Percentiles rank a stretch among this genome's conserved stretches.
Conservation (phyloP, 2,113 vertebrate genomes). For the Podilymbus podiceps region DNA sequence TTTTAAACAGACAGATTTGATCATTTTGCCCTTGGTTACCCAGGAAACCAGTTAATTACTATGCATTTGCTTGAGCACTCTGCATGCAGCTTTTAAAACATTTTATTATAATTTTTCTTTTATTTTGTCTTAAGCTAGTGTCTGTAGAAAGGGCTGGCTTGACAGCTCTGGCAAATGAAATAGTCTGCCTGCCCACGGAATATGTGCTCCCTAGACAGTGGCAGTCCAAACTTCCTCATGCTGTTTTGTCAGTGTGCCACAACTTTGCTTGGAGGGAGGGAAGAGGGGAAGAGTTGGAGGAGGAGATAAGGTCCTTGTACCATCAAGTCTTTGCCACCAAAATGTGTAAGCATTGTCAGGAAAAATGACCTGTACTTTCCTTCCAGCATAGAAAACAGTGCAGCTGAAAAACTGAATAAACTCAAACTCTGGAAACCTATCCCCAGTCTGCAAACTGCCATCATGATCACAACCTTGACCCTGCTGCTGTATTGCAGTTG, state of each 20-base stretch:
- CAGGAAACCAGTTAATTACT: conserved; percentile 60
- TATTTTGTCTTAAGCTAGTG: conserved; percentile 50
- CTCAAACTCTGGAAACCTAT: neutral
- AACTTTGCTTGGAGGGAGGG: neutral
- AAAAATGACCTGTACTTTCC: neutral
- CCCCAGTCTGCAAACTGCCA: neutral
- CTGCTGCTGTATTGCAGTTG: neutral
- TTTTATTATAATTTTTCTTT: conserved; percentile 56
- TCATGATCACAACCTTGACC: neutral
- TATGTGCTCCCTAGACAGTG: conserved; percentile 41
- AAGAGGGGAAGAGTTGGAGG: neutral
- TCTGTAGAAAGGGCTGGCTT: conserved; percentile 52
- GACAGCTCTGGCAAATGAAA: conserved; percentile 56
- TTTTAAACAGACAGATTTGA: conserved; percentile 40
- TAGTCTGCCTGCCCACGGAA: conserved; percentile 63
- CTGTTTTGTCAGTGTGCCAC: conserved; percentile 6
- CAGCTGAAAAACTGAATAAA: neutral
- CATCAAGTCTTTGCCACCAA: neutral
- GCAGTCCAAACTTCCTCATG: conserved; percentile 57
- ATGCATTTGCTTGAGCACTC: conserved; percentile 35
- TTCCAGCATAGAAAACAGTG: neutral
- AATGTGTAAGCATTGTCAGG: accelerated
- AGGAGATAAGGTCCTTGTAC: neutral
- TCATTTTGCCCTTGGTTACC: conserved; percentile 43
- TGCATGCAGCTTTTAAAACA: conserved; percentile 36